phyloP scores from a whole-genome alignment of 2,797 vertebrate genomes.

The Gallinago solitaria region DNA sequence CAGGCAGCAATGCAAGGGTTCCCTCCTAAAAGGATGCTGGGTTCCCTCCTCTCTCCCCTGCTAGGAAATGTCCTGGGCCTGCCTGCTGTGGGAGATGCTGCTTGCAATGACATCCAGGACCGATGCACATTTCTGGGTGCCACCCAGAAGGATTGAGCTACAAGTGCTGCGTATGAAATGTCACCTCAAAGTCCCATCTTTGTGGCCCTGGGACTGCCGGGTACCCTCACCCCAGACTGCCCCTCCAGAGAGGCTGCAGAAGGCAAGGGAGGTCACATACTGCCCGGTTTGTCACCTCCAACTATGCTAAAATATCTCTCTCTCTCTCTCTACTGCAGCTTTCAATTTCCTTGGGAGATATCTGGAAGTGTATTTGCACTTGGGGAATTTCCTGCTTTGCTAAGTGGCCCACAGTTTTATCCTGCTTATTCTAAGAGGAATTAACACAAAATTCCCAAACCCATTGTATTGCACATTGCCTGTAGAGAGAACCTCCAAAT shows the following conservation, averaged over 20 bases:
- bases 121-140: background rate
- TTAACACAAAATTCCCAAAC: constrained; percentile 44
- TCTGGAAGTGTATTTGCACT: background rate
- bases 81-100: background rate
- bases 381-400: background rate
- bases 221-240: background rate
- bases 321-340: background rate
- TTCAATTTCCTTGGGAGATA: background rate
- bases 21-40: background rate
- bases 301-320: fast-evolving
- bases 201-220: fast-evolving
- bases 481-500: background rate
- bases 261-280: fast-evolving
- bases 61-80: background rate
- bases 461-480: constrained; percentile 17
- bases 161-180: background rate
- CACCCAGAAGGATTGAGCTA: background rate
- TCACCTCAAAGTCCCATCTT: background rate
- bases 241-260: fast-evolving
- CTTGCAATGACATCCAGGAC: background rate
- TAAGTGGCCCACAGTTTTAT: background rate
- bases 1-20: background rate
- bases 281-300: fast-evolving
- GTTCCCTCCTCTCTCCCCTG: background rate
- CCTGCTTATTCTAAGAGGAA: constrained; percentile 7